Base-by-base conservation (phyloP, 2,797 vertebrate species). In the Emydoidea blandingii region DNA sequence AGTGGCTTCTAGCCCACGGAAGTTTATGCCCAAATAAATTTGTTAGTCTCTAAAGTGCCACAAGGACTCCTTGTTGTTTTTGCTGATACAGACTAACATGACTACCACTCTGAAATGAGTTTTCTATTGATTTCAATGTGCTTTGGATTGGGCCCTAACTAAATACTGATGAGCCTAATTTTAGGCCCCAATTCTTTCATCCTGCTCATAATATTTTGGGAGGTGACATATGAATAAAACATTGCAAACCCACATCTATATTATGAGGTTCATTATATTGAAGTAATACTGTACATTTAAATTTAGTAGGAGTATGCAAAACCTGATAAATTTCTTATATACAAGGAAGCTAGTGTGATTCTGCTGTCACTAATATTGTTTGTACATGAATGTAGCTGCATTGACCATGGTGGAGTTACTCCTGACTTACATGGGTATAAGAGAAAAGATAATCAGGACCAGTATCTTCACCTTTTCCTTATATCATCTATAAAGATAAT, bases 381-480 rank as follows among this genome's bases (percentile, higher is more conserved):
- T 91, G 29, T 80, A 84, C 15, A 16, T 29, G 80, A 49, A 2
- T 79, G 6, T 96, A 96, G 56, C 86, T 83, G 92, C 53, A 44
- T 94, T 65, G 80, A 47, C 4, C 8, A 80, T 83, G 57, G 56
- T 83, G 27, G 37, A 95, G 81, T 86, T 91, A 91, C 86, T 91
- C 0, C 83, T 83, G 5, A 59, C 85, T 93, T 89, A 68, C 29
- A 85, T 82, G 81, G 37, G 59, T 85, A 53, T 53, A 88, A 92
- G 87, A 59, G 1, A 54, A 85, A 87, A 81, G 59, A 83, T 1
- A 88, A 23, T 27, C 0, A 49, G 50, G 25, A 65, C 3, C 0
- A 27, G 62, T 87, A 92, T 91, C 95, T 97, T 95, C 94, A 93
- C 16, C 81, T 96, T 98, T 90, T 96, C 97, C 87, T 92, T 87